Percentiles rank a stretch among this genome's conserved stretches.
These are phyloP conservation scores for Ptiloglossa arizonensis DNA, from an alignment of 1,140 invertebrate species.

Conservation along the genomic window DNA sequence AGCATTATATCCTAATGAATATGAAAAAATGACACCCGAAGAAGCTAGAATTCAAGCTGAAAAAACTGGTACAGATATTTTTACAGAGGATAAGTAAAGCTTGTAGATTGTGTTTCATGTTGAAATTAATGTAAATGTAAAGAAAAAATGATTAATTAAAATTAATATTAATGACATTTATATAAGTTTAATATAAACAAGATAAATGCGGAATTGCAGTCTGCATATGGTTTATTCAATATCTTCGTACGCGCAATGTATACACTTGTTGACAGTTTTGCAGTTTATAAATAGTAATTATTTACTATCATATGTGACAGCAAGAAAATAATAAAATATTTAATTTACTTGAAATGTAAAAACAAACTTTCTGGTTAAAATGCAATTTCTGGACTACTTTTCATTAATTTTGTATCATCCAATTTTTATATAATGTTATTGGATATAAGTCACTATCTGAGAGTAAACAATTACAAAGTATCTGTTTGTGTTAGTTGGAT, in stretches of 20 bases:
- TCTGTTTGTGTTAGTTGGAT: constrained; percentile 59
- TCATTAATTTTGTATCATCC: constrained; percentile 21
- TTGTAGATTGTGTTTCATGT: constrained; percentile 4
- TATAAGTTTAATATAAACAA: constrained; percentile 25
- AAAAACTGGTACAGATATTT: constrained; percentile 91
- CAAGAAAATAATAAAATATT: constrained; percentile 35
- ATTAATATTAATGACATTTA: background rate
- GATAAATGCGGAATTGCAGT: constrained; percentile 21
- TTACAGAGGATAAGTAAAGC: constrained; percentile 68
- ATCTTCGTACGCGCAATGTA: constrained; percentile 61
- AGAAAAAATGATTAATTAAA: background rate
- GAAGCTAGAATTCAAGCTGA: constrained; percentile 87
- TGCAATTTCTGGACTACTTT: background rate
- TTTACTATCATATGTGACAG: constrained; percentile 61
- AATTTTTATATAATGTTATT: constrained; percentile 7
- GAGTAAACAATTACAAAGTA: constrained; percentile 71
- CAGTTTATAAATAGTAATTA: constrained; percentile 68
- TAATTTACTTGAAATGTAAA: constrained; percentile 25
- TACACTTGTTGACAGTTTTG: constrained; percentile 64
- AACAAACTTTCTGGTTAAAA: background rate
- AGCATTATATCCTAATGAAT: constrained; percentile 86
- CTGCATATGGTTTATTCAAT: constrained; percentile 68
- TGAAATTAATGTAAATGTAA: background rate
- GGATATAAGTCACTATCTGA: constrained; percentile 42
- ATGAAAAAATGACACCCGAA: constrained; percentile 87